phyloP scores from a whole-genome alignment of 2,888 invertebrate species.

The Thumatha senex region DNA sequence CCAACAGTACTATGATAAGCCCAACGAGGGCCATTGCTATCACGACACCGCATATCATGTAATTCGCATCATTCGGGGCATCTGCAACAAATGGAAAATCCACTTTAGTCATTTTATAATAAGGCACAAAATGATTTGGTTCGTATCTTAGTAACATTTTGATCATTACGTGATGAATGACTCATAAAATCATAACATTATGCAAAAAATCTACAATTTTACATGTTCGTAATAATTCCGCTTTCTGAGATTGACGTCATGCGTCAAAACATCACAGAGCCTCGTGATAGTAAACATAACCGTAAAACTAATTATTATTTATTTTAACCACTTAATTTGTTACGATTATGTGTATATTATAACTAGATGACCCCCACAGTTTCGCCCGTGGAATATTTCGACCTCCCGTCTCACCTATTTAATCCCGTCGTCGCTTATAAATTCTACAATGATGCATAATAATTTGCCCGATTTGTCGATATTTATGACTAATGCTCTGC shows the following conservation, averaged over 20 bases:
- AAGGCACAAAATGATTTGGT: constrained; percentile 5
- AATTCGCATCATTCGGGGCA: constrained; percentile 91
- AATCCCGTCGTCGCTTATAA: too few relatives aligned
- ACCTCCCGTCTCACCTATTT: too few relatives aligned
- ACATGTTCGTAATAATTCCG: constrained; percentile 14
- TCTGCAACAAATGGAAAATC: constrained; percentile 85
- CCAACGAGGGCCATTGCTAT: constrained; percentile 93
- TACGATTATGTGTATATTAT: neutral
- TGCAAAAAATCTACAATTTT: constrained; percentile 22
- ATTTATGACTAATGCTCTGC: too few relatives aligned
- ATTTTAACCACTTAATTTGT: neutral
- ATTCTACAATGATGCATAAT: too few relatives aligned
- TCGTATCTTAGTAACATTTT: neutral
- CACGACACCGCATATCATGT: constrained; percentile 93
- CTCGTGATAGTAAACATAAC: constrained; percentile 19
- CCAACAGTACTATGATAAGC: constrained; percentile 90
- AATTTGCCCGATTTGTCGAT: too few relatives aligned
- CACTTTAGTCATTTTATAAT: constrained; percentile 13
- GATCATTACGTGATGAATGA: constrained; percentile 16
- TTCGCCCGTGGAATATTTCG: too few relatives aligned
- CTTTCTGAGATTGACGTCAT: constrained; percentile 15
- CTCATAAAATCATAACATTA: constrained; percentile 3
- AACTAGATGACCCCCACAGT: too few relatives aligned
- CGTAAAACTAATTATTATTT: constrained; percentile 8
- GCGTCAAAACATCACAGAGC: constrained; percentile 11